Evolutionary conservation across 2,797 vertebrate species (phyloP).

Genomic region (Chloroceryle amazona): DNA sequence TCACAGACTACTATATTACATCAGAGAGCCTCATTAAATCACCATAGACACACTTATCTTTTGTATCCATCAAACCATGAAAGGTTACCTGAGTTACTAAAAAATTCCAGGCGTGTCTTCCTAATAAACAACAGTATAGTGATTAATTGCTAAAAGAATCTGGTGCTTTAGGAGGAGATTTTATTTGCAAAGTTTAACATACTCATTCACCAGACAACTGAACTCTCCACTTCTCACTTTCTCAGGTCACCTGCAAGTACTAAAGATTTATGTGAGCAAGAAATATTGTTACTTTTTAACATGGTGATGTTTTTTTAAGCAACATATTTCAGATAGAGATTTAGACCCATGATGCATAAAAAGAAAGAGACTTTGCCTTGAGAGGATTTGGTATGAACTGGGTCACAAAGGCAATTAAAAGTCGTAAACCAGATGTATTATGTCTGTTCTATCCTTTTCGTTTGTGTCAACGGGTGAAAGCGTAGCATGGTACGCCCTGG

Average conservation of each 20-base stretch:
- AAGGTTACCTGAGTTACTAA: slow-evolving; percentile 74
- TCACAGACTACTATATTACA: slow-evolving; percentile 53
- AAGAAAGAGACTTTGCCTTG: slow-evolving; percentile 64
- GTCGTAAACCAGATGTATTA: slow-evolving; percentile 80
- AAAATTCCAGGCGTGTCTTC: slow-evolving; percentile 77
- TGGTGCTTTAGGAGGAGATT: slow-evolving; percentile 76
- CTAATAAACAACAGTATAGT: slow-evolving; percentile 66
- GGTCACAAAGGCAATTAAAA: slow-evolving; percentile 75
- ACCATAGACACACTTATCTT: slow-evolving; percentile 65
- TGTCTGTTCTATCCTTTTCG: slow-evolving; percentile 79
- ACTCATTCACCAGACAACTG: slow-evolving; percentile 80
- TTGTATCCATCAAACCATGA: slow-evolving; percentile 69
- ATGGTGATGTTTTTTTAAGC: slow-evolving; percentile 61
- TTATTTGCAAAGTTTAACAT: slow-evolving; percentile 77
- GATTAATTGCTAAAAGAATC: slow-evolving; percentile 72
- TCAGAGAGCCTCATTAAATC: slow-evolving; percentile 64
- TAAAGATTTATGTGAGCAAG: slow-evolving; percentile 83
- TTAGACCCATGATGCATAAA: slow-evolving; percentile 50
- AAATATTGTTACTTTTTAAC: slow-evolving; percentile 76
- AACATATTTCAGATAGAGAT: slow-evolving; percentile 77
- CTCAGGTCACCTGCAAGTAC: slow-evolving; percentile 80
- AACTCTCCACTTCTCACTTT: slow-evolving; percentile 81
- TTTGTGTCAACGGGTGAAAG: slow-evolving; percentile 79
- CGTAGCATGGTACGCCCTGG: slow-evolving; percentile 78
- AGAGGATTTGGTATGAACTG: slow-evolving; percentile 74